Percentiles rank a stretch among this genome's conserved stretches.
These are phyloP conservation scores for Alosa sapidissima DNA, from an alignment of 2,797 vertebrate species.

Conservation along the genomic window DNA sequence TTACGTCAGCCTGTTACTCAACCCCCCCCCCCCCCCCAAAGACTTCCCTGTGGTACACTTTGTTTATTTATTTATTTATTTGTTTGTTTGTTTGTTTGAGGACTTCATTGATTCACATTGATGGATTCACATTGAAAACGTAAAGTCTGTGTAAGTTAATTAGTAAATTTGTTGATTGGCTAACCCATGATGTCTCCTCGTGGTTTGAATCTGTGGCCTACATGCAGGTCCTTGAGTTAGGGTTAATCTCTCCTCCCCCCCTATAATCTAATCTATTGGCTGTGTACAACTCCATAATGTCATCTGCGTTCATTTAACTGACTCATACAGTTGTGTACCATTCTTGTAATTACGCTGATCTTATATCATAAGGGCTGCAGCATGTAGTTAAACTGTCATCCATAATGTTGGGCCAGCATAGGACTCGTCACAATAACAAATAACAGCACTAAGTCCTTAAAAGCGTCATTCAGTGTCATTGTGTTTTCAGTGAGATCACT, in stretches of 20 bases:
- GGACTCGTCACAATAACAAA: neutral
- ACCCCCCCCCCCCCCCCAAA: slow-evolving; percentile 1
- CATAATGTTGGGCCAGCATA: too few species aligned
- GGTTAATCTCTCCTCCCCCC: slow-evolving; percentile 39
- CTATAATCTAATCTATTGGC: slow-evolving; percentile 45
- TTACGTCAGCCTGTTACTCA: slow-evolving; percentile 5
- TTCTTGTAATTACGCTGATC: neutral
- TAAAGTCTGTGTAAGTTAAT: slow-evolving; percentile 34
- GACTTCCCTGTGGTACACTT: neutral
- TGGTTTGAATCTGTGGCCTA: slow-evolving; percentile 37
- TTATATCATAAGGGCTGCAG: neutral
- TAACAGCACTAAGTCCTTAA: neutral
- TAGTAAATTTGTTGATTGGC: slow-evolving; percentile 40
- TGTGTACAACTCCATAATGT: slow-evolving; percentile 46
- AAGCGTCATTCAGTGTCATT: slow-evolving; percentile 4
- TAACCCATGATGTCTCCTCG: slow-evolving; percentile 32
- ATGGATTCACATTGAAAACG: slow-evolving; percentile 25
- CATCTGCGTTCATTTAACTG: slow-evolving; percentile 35
- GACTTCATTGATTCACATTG: neutral
- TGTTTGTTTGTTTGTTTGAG: slow-evolving; percentile 18
- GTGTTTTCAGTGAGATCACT: neutral
- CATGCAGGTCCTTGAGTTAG: slow-evolving; percentile 36
- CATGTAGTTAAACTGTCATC: neutral
- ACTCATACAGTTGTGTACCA: slow-evolving; percentile 21
- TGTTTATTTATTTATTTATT: neutral